Evolutionary conservation across 2,113 vertebrate genomes (phyloP).

Genomic region (Oncorhynchus kisutch): DNA sequence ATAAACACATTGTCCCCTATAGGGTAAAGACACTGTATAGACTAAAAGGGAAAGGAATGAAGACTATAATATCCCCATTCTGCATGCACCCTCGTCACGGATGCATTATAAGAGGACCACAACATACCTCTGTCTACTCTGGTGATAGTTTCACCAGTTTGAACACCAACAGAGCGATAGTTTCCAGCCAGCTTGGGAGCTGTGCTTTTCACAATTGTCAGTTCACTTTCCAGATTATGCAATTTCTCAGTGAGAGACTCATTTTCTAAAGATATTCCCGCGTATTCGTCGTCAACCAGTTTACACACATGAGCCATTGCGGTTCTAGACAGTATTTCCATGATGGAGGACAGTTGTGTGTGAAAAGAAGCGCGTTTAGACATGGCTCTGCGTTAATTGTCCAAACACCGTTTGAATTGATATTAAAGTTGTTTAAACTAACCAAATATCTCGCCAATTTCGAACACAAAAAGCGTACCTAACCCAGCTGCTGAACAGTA

Average conservation of each 20-base stretch:
- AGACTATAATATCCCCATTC: too few relatives aligned
- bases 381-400: slow-evolving; percentile 34
- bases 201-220: slow-evolving; percentile 39
- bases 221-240: slow-evolving; percentile 53
- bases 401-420: not conserved
- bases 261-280: slow-evolving; percentile 59
- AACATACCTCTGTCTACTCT: not conserved
- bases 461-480: too few relatives aligned
- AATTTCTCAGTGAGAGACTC: slow-evolving; percentile 56
- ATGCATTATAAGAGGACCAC: not conserved
- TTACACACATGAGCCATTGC: slow-evolving; percentile 59
- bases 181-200: slow-evolving; percentile 25
- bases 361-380: slow-evolving; percentile 49
- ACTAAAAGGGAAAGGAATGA: not conserved
- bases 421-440: too few relatives aligned
- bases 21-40: not conserved
- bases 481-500: too few relatives aligned
- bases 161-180: slow-evolving; percentile 53
- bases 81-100: too few relatives aligned
- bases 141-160: slow-evolving; percentile 37
- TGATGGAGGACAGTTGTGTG: slow-evolving; percentile 62
- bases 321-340: slow-evolving; percentile 64
- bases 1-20: not conserved
- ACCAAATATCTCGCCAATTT: too few relatives aligned
- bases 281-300: slow-evolving; percentile 63